Conservation (phyloP, 2,888 invertebrate genomes). For the Punctoribates punctum region DNA sequence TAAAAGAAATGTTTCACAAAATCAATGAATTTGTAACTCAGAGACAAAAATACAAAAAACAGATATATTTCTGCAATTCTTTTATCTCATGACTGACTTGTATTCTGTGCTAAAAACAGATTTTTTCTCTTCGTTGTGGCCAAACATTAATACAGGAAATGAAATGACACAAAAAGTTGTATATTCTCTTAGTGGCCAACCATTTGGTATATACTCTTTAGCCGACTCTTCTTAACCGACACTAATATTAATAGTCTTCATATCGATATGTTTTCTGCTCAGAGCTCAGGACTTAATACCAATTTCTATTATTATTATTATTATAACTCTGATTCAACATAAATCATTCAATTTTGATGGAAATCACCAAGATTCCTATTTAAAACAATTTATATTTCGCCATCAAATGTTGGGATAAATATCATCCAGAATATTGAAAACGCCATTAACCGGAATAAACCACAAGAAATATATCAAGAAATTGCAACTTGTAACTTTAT, state of each 20-base stretch:
- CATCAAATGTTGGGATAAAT: too few relatives aligned
- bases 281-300: too few relatives aligned
- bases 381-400: too few relatives aligned
- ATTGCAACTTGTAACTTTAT: too few relatives aligned
- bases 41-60: background rate
- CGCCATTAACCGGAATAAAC: too few relatives aligned
- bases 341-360: background rate
- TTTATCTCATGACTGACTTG: too few relatives aligned
- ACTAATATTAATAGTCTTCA: background rate
- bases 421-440: too few relatives aligned
- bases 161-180: conserved; percentile 24
- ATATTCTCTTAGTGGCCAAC: background rate
- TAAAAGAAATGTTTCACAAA: background rate
- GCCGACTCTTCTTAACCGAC: background rate
- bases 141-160: conserved; percentile 28
- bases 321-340: too few relatives aligned
- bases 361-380: too few relatives aligned
- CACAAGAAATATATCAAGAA: too few relatives aligned
- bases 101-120: too few relatives aligned
- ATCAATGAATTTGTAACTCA: conserved; percentile 17
- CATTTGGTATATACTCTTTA: background rate
- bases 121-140: background rate
- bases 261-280: background rate
- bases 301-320: background rate
- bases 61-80: too few relatives aligned